A percentile compares a stretch with the other conserved stretches of the same genome.
These are phyloP conservation scores for Chloroceryle amazona DNA, from an alignment of 2,797 vertebrate genomes.

Conservation along the genomic window DNA sequence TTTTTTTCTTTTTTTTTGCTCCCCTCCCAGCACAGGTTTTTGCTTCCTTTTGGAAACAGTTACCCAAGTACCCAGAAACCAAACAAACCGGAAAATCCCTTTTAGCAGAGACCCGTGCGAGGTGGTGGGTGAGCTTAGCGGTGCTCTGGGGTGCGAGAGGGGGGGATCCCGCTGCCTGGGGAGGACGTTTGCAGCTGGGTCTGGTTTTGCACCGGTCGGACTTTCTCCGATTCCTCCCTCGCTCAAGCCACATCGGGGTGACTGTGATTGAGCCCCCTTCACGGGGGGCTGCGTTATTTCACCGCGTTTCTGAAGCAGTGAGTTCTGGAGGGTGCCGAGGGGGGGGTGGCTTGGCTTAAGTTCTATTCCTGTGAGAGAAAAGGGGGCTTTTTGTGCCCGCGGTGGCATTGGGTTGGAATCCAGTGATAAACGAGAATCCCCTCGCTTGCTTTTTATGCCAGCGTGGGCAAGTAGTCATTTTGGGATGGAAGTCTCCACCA, in stretches of 20 bases:
- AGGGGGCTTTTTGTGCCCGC: background rate
- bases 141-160: too few relatives aligned
- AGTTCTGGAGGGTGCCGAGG: too few relatives aligned
- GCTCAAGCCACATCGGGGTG: accelerated
- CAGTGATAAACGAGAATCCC: background rate
- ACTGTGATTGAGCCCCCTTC: background rate
- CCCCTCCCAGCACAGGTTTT: background rate
- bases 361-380: background rate
- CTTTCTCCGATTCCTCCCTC: background rate
- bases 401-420: background rate
- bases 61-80: background rate
- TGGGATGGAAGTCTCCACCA: background rate
- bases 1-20: background rate
- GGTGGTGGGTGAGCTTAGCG: background rate
- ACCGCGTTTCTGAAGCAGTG: too few relatives aligned
- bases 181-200: background rate
- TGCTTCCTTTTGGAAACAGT: background rate
- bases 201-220: background rate
- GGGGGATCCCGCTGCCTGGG: too few relatives aligned
- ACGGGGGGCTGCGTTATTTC: too few relatives aligned
- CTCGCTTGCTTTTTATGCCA: background rate
- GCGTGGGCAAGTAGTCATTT: accelerated
- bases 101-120: accelerated
- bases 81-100: background rate
- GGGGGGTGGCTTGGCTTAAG: too few relatives aligned